These are phyloP conservation scores for Xenopus tropicalis DNA, from an alignment of 2,113 vertebrate genomes.

Conservation along the genomic window DNA sequence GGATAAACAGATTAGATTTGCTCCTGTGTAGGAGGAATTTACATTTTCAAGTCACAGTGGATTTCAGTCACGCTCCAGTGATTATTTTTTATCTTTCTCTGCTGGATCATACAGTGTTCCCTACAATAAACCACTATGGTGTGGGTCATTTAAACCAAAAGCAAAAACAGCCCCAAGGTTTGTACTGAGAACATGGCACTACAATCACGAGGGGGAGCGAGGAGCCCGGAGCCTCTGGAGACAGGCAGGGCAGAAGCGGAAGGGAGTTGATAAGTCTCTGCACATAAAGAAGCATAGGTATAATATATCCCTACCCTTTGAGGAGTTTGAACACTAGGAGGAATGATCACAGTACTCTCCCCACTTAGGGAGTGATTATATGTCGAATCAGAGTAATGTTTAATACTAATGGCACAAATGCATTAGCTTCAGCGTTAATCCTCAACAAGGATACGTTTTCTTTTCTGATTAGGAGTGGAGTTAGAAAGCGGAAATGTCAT, in stretches of 20 bases:
- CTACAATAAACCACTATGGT: conserved; percentile 26
- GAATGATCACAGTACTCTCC: neutral
- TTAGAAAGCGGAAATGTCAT: no score
- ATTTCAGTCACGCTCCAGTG: conserved; percentile 30
- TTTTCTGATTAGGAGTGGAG: no score
- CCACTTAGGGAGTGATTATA: no score
- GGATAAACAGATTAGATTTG: conserved; percentile 38
- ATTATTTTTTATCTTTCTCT: conserved; percentile 42
- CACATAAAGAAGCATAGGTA: neutral
- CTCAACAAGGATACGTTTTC: no score
- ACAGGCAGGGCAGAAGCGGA: neutral
- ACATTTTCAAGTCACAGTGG: conserved; percentile 40
- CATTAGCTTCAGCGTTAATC: no score
- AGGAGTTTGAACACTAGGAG: no score
- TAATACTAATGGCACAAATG: no score
- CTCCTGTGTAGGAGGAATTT: conserved; percentile 43
- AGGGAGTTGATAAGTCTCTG: neutral
- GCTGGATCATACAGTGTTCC: conserved; percentile 32
- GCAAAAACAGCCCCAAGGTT: conserved; percentile 18
- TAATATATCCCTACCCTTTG: no score
- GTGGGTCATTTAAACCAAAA: conserved; percentile 32
- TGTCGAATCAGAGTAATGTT: no score
- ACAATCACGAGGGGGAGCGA: neutral
- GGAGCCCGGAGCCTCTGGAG: neutral
- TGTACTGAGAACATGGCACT: conserved; percentile 19